phyloP scores from a whole-genome alignment of 2,113 vertebrate species.

The Hoplias malabaricus region DNA sequence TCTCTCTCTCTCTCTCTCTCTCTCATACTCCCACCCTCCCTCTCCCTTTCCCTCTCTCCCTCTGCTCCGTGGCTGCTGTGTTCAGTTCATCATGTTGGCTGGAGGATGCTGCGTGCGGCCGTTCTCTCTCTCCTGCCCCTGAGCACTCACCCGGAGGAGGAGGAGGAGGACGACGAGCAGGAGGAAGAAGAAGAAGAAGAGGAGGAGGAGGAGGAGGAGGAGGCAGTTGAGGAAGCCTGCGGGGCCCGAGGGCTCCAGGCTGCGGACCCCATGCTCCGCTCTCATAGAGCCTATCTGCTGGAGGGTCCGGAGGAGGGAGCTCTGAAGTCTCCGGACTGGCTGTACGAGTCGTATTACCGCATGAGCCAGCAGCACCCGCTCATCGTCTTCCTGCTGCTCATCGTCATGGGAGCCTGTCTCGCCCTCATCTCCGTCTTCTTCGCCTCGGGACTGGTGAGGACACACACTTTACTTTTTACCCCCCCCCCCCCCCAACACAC shows the following conservation, averaged over 20 bases:
- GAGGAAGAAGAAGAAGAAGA: slow-evolving; percentile 30
- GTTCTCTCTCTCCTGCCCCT: slow-evolving; percentile 53
- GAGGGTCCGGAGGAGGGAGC: slow-evolving; percentile 69
- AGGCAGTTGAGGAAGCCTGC: slow-evolving; percentile 33
- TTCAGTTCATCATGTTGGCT: slow-evolving; percentile 65
- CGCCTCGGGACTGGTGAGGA: slow-evolving; percentile 92
- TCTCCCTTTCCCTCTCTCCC: slow-evolving; percentile 24
- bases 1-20: slow-evolving; percentile 10
- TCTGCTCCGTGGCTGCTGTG: slow-evolving; percentile 41
- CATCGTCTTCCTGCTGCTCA: slow-evolving; percentile 95
- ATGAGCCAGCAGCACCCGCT: slow-evolving; percentile 99
- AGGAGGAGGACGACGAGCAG: slow-evolving; percentile 38
- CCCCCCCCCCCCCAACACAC: too few species aligned
- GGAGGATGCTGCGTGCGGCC: slow-evolving; percentile 58
- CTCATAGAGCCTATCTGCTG: slow-evolving; percentile 75
- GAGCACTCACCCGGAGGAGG: slow-evolving; percentile 45
- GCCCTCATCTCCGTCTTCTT: slow-evolving; percentile 95
- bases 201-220: slow-evolving; percentile 31
- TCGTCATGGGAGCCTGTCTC: slow-evolving; percentile 95
- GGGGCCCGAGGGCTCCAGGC: slow-evolving; percentile 4
- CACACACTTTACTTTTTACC: neutral
- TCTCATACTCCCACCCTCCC: slow-evolving; percentile 10
- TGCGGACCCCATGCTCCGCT: slow-evolving; percentile 38
- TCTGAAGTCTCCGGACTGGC: slow-evolving; percentile 88
- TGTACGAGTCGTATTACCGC: slow-evolving; percentile 97